phyloP scores from a whole-genome alignment of 2,113 vertebrate species.

The Prietella phreatophila region DNA sequence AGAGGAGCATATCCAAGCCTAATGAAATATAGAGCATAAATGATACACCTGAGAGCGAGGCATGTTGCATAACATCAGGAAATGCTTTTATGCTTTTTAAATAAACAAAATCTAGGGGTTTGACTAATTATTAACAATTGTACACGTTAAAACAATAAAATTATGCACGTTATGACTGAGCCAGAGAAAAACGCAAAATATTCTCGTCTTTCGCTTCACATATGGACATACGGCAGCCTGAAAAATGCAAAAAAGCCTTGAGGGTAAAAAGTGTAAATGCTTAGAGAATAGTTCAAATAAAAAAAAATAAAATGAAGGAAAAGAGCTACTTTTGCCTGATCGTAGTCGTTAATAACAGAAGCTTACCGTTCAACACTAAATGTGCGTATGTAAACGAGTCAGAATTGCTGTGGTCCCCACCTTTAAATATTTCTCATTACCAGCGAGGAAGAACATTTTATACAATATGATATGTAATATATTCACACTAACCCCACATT shows the following conservation, averaged over 20 bases:
- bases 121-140: not conserved
- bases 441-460: too few relatives aligned
- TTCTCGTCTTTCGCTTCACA: not conserved
- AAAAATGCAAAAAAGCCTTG: not conserved
- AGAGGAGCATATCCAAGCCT: slow-evolving; percentile 40
- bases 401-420: too few relatives aligned
- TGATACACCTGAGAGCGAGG: not conserved
- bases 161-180: not conserved
- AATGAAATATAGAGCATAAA: slow-evolving; percentile 4
- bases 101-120: not conserved
- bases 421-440: too few relatives aligned
- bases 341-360: too few relatives aligned
- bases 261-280: not conserved
- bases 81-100: not conserved
- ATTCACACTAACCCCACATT: too few relatives aligned
- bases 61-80: not conserved
- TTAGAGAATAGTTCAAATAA: not conserved
- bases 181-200: not conserved
- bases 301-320: not conserved
- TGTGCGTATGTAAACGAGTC: not conserved
- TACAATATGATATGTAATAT: too few relatives aligned
- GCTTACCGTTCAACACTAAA: too few relatives aligned
- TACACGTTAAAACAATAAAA: not conserved
- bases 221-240: not conserved
- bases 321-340: not conserved